Evolutionary conservation across 2,888 invertebrate species (phyloP), one percentile per base, ranked within the genome.

Genomic region (Ypsolopha sequella): DNA sequence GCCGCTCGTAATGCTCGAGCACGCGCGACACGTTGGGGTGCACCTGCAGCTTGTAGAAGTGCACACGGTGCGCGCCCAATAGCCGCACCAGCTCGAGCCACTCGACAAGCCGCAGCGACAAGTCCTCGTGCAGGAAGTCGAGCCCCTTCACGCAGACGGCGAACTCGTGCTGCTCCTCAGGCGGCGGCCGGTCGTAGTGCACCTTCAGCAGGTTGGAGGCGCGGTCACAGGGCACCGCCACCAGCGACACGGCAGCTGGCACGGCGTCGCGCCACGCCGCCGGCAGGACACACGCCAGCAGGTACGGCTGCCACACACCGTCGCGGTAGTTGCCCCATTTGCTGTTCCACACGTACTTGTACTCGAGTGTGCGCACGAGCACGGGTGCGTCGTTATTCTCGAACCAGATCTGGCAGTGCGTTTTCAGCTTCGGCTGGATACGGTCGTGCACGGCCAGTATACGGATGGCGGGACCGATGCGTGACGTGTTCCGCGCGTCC

Each of bases 301-400:
- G 88, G 73, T 95, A 97, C 0, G 97, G 96, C 80, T 97, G 96
- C 73, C 95, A 94, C 57, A 96, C 93, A 51, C 93, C 93, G 76
- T 96, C 94, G 70, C 94, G 93, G 80, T 95, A 95, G 80, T 96
- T 96, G 54, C 96, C 96, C 97, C 96, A 97, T 76, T 95, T 95
- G 63, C 92, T 92, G 75, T 95, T 94, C 97, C 97, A 97, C 61
- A 96, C 94, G 75, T 96, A 96, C 73, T 96, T 96, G 84, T 96
- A 96, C 77, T 96, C 96, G 61, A 95, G 91, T 14, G 92, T 93
- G 69, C 93, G 92, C 11, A 94, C 91, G 34, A 95, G 89, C 35
- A 92, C 92, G 0, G 96, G 95, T 63, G 93, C 94, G 59, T 91
- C 92, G 61, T 92, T 92, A 38, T 92, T 92, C 62, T 95, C 94